phyloP scores from a whole-genome alignment of 2,888 invertebrate species.

The Polymixis flavicincta region DNA sequence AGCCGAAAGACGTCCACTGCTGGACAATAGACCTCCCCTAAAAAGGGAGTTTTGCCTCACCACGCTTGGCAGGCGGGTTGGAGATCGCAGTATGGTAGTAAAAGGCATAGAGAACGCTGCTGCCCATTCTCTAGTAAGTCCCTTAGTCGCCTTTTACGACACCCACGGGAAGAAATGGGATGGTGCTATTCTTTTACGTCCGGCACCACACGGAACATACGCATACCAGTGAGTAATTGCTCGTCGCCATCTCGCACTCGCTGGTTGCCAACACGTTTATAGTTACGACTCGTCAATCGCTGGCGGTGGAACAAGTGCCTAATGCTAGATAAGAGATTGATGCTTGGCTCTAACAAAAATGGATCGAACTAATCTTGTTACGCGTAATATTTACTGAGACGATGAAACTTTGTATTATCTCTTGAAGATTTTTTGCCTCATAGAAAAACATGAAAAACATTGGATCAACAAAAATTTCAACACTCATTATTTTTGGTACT shows the following conservation, averaged over 20 bases:
- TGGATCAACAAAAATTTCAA: not conserved
- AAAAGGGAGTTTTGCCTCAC: too few species aligned
- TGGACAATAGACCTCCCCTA: too few species aligned
- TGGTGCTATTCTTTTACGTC: too few species aligned
- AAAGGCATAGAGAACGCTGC: too few species aligned
- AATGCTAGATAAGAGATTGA: conserved; percentile 54
- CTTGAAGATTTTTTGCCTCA: conserved; percentile 14
- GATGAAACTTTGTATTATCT: conserved; percentile 22
- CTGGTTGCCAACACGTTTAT: not conserved
- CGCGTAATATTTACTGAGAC: conserved; percentile 40
- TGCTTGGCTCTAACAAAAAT: conserved; percentile 49
- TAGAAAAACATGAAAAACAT: conserved; percentile 14
- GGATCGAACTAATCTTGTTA: conserved; percentile 57
- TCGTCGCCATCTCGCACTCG: not conserved
- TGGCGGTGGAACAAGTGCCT: not conserved
- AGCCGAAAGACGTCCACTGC: too few species aligned
- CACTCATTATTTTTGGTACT: conserved; percentile 11
- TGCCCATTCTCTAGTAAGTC: too few species aligned
- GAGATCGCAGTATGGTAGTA: too few species aligned
- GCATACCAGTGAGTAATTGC: too few species aligned
- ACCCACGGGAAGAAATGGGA: too few species aligned
- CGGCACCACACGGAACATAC: too few species aligned
- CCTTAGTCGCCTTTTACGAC: too few species aligned
- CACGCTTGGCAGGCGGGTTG: too few species aligned
- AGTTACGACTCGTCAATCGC: not conserved